Base-by-base conservation (phyloP, 2,888 invertebrate genomes). In the Reticulitermes lucifugus region DNA sequence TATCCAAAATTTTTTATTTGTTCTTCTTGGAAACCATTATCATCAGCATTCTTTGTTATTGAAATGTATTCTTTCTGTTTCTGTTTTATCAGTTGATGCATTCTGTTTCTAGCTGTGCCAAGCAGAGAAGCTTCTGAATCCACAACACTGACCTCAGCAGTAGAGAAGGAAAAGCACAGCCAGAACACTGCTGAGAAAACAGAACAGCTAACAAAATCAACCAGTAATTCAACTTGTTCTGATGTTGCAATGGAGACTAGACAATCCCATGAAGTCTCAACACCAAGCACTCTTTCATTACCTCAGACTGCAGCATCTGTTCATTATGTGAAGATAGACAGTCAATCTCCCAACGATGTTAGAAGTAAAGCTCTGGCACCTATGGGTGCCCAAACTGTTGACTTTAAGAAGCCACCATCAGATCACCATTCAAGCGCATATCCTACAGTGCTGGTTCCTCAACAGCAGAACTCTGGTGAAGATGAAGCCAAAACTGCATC, bases 271-370 rank as follows among this genome's bases (percentile, higher is more conserved):
- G 41, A 18, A 21, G 41, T 18, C 10, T 21, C 73, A 35, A 4
- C 3, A 18, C 1, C 43, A 73, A 41, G 18, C 35, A 41, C 18
- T 41, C 10, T 14, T 70, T 73, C 73, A 41, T n/a, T n/a, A 10
- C 12, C 77, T 77, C 46, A 43, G n/a, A 21, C 77, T 46, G 14
- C 73, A 21, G 29, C 35, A 41, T 25, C 73, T 21, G n/a, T 22
- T 46, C 46, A 77, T 41, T 46, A 46, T 7, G 51, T 46, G n/a
- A 77, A 21, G 6, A 9, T 10, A n/a, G 41, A 22, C 21, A 77
- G 21, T 22, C 43, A 77, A 14, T 22, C 43, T 14, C 92, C 92
- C 0, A 92, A 92, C 85, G 92, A 93, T 1, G 91, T 93, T 83
- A 94, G 93, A 89, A 88, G 90, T 65, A 91, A 91, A 86, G 89